Base-by-base conservation (phyloP, 1,140 invertebrate species). In the Sarcophaga bullata region DNA sequence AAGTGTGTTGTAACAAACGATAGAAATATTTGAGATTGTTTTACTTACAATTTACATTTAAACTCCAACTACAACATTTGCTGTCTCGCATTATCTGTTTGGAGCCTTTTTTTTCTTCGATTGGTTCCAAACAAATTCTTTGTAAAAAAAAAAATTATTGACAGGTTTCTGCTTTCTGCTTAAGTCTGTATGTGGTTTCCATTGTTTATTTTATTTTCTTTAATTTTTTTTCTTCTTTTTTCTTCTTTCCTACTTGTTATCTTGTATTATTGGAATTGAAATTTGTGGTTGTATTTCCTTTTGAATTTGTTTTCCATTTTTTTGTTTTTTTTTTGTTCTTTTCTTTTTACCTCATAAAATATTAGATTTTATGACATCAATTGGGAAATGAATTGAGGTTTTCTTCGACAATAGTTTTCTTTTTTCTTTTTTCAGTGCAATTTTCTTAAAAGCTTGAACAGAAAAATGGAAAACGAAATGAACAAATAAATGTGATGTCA, bases 341-440 rank as follows among this genome's bases (percentile, higher is more conserved):
- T 10, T 68, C 19, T 68, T 68, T 68, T 0, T 68, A 17, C 7
- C 6, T 68, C 62, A 68, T 68, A 25, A 68, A 68, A 68, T 68
- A 10, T 25, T 19, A 68, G 62, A 68, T 68, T 68, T 58, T 68
- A 68, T 19, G 62, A 25, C 17, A 19, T 68, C 62, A 68, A 68
- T 68, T 68, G 19, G 17, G 10, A 68, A 68, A 68, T 68, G 9
- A 68, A 68, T 19, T 68, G 62, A 17, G 62, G 62, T 68, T 68
- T 52, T 68, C 19, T 7, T 52, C 8, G 13, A 52, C 6, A 10
- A 52, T 37, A 52, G 13, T 52, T 52, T 52, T 52, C 50, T 6
- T 19, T 52, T 52, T 52, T 52, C 50, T 6, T 19, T 19, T 68
- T 68, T 68, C 19, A 19, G n/a, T 68, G n/a, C 17, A 68, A 68